phyloP scores from a whole-genome alignment of 2,113 vertebrate species.

The Anarrhichthys ocellatus region DNA sequence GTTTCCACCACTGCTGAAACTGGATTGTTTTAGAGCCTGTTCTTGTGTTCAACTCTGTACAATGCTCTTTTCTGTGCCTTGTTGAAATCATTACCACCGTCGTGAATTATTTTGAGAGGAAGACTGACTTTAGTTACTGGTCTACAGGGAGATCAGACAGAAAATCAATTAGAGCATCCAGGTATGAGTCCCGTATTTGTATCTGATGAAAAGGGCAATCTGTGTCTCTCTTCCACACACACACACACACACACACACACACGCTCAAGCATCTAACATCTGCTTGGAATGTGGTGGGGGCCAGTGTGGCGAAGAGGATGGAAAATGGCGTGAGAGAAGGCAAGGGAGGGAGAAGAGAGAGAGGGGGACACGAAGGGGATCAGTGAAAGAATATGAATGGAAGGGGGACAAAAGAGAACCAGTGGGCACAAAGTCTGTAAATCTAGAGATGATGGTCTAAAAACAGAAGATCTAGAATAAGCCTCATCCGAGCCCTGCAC shows the following conservation, averaged over 20 bases:
- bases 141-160: constrained; percentile 36
- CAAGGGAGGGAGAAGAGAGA: constrained; percentile 4
- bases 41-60: constrained; percentile 17
- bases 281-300: constrained; percentile 60
- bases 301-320: constrained; percentile 45
- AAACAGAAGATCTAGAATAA: constrained; percentile 61
- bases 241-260: constrained; percentile 3
- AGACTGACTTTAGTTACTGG: constrained; percentile 9
- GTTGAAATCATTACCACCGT: constrained; percentile 27
- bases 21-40: constrained; percentile 20
- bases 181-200: constrained; percentile 24
- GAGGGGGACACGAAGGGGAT: background rate
- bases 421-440: constrained; percentile 51
- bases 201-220: constrained; percentile 40
- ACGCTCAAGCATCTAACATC: constrained; percentile 48
- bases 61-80: constrained; percentile 4
- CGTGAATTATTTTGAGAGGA: constrained; percentile 33
- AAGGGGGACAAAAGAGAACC: background rate
- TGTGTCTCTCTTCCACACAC: background rate
- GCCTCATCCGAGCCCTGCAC: constrained; percentile 58
- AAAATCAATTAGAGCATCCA: constrained; percentile 42
- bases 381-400: constrained; percentile 53
- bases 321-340: constrained; percentile 62
- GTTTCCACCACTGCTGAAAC: constrained; percentile 48
- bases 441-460: constrained; percentile 66